Evolutionary conservation across 1,140 invertebrate species (phyloP), one percentile per base, ranked within the genome.

Genomic region (Cyphomyrmex costatus): DNA sequence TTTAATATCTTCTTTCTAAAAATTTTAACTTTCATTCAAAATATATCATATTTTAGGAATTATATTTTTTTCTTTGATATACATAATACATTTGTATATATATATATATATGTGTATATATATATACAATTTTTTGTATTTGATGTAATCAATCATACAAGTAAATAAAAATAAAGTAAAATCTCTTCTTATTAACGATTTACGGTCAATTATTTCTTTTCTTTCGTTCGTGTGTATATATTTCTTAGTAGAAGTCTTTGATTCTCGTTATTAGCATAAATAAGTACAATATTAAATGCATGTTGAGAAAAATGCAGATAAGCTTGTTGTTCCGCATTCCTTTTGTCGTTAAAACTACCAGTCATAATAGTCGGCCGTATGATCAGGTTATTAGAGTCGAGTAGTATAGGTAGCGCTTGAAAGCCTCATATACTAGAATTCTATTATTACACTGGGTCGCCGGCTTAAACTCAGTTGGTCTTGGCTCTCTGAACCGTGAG

Each of bases 381-480:
- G 53, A 16, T 12, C 68, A 24, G 84, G 58, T 91, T 91, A 91
- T 91, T 90, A 88, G 86, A 90, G 88, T 90, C 86, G 79, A 86
- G 79, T 89, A 80, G 82, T 90, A 90, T 90, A 90, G 88, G 88
- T 90, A 88, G 86, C 65, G 90, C 92, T 94, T 93, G 91, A 91
- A 94, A 93, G 91, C 88, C 91, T 93, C 92, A 92, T 94, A 94
- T 91, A 94, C 94, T 94, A 94, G 93, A 93, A 94, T 94, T 94
- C 94, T 95, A 95, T 95, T 94, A 94, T 95, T 95, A 95, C 91
- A 91, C 92, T 92, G 92, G 93, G 92, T 94, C 94, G 94, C 93
- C 94, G 93, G 93, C 92, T 95, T 95, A 93, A 93, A 94, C 94
- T 94, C 94, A 95, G 94, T 95, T 93, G 93, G 92, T 94, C 92